These are phyloP conservation scores for Myocastor coypus DNA, from an alignment of 2,113 vertebrate genomes.

Conservation along the genomic window DNA sequence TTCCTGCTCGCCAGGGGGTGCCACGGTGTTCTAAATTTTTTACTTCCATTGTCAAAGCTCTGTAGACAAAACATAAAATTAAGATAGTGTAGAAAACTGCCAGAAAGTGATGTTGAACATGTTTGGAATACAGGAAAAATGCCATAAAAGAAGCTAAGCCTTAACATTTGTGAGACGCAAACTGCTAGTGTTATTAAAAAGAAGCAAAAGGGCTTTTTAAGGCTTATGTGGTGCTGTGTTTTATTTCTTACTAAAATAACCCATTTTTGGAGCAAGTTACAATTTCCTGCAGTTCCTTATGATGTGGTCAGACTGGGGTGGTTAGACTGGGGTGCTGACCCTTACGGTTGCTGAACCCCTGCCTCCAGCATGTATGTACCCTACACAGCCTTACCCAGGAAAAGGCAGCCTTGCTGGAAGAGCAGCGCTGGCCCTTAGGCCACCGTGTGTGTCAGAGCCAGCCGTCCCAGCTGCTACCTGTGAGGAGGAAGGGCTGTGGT, in stretches of 20 bases:
- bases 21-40: background rate
- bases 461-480: background rate
- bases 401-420: constrained; percentile 37
- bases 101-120: background rate
- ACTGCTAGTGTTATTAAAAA: background rate
- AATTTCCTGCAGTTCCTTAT: constrained; percentile 10
- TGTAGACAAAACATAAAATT: constrained; percentile 19
- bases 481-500: too few relatives aligned
- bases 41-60: background rate
- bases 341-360: background rate
- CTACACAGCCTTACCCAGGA: background rate
- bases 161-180: constrained; percentile 14
- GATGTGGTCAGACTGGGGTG: background rate
- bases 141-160: background rate
- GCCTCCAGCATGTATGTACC: constrained; percentile 33
- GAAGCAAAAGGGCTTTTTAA: background rate
- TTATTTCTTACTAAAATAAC: background rate
- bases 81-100: background rate
- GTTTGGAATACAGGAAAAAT: background rate
- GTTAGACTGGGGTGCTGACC: background rate
- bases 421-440: background rate
- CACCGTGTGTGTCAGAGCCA: background rate
- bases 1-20: background rate
- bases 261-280: background rate
- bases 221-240: background rate